Conservation (phyloP, 1,140 invertebrate genomes). For the Drosophila orena region DNA sequence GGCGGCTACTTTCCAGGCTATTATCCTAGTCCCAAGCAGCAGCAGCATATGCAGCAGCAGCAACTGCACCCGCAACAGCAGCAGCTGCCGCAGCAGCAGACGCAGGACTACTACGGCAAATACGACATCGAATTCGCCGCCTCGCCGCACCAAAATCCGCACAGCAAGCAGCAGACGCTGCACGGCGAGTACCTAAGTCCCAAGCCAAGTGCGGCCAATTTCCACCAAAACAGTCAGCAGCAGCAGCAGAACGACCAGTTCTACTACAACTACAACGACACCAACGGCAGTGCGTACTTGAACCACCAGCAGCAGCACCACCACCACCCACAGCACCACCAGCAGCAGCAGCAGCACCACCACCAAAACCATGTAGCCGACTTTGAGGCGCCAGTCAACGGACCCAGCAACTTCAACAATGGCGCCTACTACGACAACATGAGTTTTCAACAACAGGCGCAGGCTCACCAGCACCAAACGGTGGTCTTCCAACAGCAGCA, state of each 20-base stretch:
- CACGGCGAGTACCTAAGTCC: constrained; percentile 79
- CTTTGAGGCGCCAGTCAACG: constrained; percentile 67
- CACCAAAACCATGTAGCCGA: constrained; percentile 68
- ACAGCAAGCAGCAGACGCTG: constrained; percentile 61
- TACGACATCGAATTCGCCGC: constrained; percentile 81
- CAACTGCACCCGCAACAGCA: constrained; percentile 54
- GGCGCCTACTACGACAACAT: constrained; percentile 78
- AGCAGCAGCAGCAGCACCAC: constrained; percentile 56
- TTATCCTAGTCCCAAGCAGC: constrained; percentile 70
- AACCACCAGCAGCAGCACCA: constrained; percentile 70
- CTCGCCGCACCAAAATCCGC: constrained; percentile 62
- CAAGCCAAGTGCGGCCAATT: constrained; percentile 61
- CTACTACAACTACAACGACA: constrained; percentile 78
- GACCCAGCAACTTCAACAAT: constrained; percentile 69
- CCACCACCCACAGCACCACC: constrained; percentile 51
- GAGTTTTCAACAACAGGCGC: constrained; percentile 68
- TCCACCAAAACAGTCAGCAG: constrained; percentile 69
- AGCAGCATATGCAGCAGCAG: constrained; percentile 55
- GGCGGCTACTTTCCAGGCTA: constrained; percentile 71
- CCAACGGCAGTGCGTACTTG: constrained; percentile 69
- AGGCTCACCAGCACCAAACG: constrained; percentile 59
- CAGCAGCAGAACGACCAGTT: constrained; percentile 72
- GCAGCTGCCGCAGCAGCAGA: constrained; percentile 59
- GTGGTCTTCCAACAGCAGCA: constrained; percentile 69
- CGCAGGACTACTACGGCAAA: constrained; percentile 80